These are phyloP conservation scores for Jaculus jaculus DNA, from an alignment of 2,113 vertebrate species.

Conservation along the genomic window DNA sequence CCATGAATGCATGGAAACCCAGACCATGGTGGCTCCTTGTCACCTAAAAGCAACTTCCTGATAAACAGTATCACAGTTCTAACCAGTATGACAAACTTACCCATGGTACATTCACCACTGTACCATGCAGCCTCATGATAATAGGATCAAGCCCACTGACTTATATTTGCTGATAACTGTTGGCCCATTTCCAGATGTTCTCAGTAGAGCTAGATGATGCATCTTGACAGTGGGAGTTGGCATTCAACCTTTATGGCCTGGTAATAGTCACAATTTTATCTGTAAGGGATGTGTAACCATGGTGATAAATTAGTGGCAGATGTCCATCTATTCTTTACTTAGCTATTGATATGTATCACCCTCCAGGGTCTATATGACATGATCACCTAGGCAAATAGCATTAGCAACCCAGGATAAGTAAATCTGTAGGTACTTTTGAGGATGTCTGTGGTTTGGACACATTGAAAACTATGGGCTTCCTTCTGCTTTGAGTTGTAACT, in stretches of 20 bases:
- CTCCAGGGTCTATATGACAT: neutral
- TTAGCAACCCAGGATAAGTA: neutral
- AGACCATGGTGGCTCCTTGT: neutral
- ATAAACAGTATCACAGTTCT: too few relatives aligned
- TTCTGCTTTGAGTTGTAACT: neutral
- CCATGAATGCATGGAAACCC: neutral
- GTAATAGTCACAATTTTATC: neutral
- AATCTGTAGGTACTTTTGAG: neutral
- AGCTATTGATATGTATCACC: neutral
- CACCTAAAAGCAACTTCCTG: neutral
- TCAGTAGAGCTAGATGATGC: neutral
- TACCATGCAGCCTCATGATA: rapidly evolving
- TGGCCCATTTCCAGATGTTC: neutral
- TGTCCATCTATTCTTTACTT: neutral
- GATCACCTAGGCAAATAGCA: neutral
- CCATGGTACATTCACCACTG: rapidly evolving
- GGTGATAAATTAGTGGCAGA: neutral
- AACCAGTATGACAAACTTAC: neutral
- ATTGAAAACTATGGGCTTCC: neutral
- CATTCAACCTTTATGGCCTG: neutral
- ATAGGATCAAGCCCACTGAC: neutral
- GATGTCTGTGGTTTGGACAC: neutral
- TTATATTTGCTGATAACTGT: neutral
- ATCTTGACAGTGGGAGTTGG: neutral
- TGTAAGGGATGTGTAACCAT: neutral